Conservation (phyloP, 2,888 invertebrate species). For the Stegophylla sp. region DNA sequence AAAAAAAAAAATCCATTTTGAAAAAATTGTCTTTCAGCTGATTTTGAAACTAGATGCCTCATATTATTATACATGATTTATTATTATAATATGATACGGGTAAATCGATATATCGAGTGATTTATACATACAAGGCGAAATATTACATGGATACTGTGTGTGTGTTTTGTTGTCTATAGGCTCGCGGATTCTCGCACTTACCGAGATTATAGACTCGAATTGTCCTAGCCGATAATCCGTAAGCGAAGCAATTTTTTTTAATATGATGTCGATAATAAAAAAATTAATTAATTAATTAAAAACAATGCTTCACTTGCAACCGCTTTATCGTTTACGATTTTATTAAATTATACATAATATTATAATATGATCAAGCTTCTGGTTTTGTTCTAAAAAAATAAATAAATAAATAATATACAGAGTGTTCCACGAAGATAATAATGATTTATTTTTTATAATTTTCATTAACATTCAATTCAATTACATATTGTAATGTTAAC, state of each 20-base stretch:
- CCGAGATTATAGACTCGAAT: slow-evolving; percentile 64
- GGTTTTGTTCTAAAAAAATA: no score
- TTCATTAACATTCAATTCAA: no score
- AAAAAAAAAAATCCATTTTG: no score
- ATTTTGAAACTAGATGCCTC: no score
- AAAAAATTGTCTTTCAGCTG: no score
- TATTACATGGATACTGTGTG: slow-evolving; percentile 44
- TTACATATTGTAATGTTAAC: no score
- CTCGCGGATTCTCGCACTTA: slow-evolving; percentile 63
- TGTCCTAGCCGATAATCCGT: slow-evolving; percentile 59
- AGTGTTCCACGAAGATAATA: no score
- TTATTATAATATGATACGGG: background rate
- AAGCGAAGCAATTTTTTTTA: slow-evolving; percentile 49
- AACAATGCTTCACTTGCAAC: slow-evolving; percentile 53
- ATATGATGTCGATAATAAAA: slow-evolving; percentile 15
- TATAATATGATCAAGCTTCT: no score
- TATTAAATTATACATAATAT: background rate
- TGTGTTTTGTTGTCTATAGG: slow-evolving; percentile 62
- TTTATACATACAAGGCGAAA: background rate
- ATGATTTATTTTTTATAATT: no score
- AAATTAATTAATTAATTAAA: background rate
- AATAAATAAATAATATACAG: no score
- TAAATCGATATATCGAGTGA: background rate
- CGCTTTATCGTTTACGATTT: slow-evolving; percentile 24
- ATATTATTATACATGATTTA: no score